Conservation (phyloP, 2,113 vertebrate genomes). For the Cottus gobio region DNA sequence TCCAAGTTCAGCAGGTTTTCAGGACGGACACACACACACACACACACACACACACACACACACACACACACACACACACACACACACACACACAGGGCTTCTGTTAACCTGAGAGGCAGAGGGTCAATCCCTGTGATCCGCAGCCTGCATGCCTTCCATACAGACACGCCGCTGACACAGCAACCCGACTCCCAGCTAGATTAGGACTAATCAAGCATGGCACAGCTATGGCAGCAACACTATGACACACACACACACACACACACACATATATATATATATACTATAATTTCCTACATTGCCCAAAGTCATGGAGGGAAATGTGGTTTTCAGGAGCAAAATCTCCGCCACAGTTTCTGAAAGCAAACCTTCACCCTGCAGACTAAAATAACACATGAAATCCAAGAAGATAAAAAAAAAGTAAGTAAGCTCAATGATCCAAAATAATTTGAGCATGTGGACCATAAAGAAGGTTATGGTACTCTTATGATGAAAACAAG, state of each 20-base stretch:
- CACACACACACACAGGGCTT: conserved; percentile 64
- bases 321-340: not conserved
- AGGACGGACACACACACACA: conserved; percentile 24
- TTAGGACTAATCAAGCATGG: conserved; percentile 80
- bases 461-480: not conserved
- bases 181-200: conserved; percentile 77
- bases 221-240: conserved; percentile 53
- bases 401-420: not conserved
- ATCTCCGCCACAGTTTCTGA: not conserved
- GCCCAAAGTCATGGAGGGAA: not conserved
- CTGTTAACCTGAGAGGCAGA: conserved; percentile 84
- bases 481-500: not conserved
- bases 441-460: not conserved
- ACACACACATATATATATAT: conserved; percentile 19
- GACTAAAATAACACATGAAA: not conserved
- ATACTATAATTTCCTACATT: not conserved
- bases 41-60: conserved; percentile 46
- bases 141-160: conserved; percentile 81
- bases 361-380: not conserved
- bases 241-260: conserved; percentile 41
- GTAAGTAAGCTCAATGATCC: not conserved
- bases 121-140: conserved; percentile 83
- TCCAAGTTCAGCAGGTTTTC: conserved; percentile 48
- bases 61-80: conserved; percentile 44
- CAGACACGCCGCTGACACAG: conserved; percentile 78